Evolutionary conservation across 2,113 vertebrate species (phyloP).

Genomic region (Lepisosteus osseus): DNA sequence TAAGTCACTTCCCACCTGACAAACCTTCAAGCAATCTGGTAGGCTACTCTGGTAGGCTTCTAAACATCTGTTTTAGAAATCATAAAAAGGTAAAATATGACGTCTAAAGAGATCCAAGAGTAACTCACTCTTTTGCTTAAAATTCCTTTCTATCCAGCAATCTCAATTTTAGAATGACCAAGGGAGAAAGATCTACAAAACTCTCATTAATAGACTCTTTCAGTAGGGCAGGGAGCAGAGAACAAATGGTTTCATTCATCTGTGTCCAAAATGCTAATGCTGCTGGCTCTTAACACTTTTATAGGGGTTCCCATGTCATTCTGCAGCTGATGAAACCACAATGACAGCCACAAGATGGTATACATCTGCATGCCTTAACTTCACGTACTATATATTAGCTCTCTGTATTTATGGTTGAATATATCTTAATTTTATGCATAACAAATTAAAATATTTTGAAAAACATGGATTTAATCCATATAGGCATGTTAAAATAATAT

Average conservation of each 20-base stretch:
- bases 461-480: too few relatives aligned
- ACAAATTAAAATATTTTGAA: too few relatives aligned
- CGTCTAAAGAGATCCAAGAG: constrained; percentile 19
- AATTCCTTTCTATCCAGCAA: constrained; percentile 39
- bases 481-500: too few relatives aligned
- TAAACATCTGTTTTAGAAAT: too few relatives aligned
- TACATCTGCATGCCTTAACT: constrained; percentile 10
- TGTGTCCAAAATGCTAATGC: constrained; percentile 76
- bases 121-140: constrained; percentile 40
- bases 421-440: too few relatives aligned
- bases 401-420: too few relatives aligned
- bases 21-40: constrained; percentile 20
- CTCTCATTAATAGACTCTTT: constrained; percentile 72
- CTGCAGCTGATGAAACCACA: constrained; percentile 51
- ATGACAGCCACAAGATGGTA: constrained; percentile 31
- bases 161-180: constrained; percentile 54
- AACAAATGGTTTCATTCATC: constrained; percentile 72
- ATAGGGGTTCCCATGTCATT: constrained; percentile 73
- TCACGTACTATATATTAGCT: constrained; percentile 34
- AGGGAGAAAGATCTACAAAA: constrained; percentile 65
- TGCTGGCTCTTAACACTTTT: constrained; percentile 69
- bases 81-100: constrained; percentile 16
- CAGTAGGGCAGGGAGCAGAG: constrained; percentile 67
- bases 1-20: constrained; percentile 32
- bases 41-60: constrained; percentile 28